These are phyloP conservation scores for Stenopsyche tienmushanensis DNA, from an alignment of 1,140 invertebrate genomes.

Conservation along the genomic window DNA sequence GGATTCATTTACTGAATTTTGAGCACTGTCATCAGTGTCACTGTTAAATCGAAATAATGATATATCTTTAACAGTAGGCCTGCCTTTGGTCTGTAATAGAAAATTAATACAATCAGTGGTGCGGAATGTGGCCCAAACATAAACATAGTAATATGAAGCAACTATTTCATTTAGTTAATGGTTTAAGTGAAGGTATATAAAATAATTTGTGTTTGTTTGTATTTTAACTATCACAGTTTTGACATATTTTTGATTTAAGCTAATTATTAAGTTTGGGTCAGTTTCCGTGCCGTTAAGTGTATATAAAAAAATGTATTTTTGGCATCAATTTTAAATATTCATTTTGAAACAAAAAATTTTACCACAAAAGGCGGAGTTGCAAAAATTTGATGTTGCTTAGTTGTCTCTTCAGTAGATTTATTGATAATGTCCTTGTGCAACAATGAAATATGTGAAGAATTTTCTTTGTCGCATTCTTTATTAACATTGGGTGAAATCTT, in stretches of 20 bases:
- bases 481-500: not conserved
- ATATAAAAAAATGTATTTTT: constrained; percentile 13
- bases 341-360: constrained; percentile 3
- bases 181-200: too few species aligned
- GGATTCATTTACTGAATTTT: not conserved
- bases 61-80: not conserved
- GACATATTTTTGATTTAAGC: too few species aligned
- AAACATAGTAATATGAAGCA: too few species aligned
- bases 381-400: not conserved
- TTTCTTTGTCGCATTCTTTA: not conserved
- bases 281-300: not conserved
- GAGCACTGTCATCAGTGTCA: not conserved
- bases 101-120: not conserved
- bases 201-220: too few species aligned
- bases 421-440: too few species aligned
- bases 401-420: too few species aligned
- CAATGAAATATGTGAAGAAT: not conserved
- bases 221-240: too few species aligned
- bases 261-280: too few species aligned
- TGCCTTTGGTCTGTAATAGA: constrained; percentile 5
- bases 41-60: not conserved
- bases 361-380: constrained; percentile 34
- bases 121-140: too few species aligned
- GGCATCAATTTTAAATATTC: not conserved
- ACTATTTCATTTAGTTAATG: too few species aligned